Evolutionary conservation across 2,888 invertebrate genomes (phyloP).

Genomic region (Drosophila paramelanica): DNA sequence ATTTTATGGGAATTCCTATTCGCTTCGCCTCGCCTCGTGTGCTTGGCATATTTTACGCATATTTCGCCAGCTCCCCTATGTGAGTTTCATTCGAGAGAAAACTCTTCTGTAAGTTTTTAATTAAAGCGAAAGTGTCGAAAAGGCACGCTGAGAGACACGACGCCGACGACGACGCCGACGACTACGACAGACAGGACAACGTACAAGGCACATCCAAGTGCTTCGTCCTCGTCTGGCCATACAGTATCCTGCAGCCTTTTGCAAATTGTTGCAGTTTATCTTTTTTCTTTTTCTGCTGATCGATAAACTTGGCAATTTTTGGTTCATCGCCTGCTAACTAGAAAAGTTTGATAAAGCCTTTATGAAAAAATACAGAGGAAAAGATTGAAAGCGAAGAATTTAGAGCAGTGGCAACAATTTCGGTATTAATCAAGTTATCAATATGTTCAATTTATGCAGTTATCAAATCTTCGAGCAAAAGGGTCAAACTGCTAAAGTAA

Average conservation of each 20-base stretch:
- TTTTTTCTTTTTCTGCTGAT: constrained; percentile 47
- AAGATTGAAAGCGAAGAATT: constrained; percentile 15
- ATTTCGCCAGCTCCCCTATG: constrained; percentile 34
- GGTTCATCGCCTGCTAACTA: constrained; percentile 62
- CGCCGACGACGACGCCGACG: constrained; percentile 3
- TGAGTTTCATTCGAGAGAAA: constrained; percentile 20
- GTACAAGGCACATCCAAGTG: constrained; percentile 1
- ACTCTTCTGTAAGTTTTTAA: constrained; percentile 74
- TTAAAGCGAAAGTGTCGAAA: constrained; percentile 77
- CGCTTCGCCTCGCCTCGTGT: constrained; percentile 16
- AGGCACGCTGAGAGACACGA: constrained; percentile 56
- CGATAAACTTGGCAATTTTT: constrained; percentile 70
- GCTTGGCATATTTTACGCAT: constrained; percentile 69
- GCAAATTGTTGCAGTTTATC: constrained; percentile 68
- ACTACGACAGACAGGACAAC: constrained; percentile 7
- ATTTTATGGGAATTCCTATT: constrained; percentile 59
- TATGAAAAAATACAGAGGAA: constrained; percentile 8
- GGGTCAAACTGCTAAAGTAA: constrained; percentile 13
- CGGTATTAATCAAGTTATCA: constrained; percentile 62
- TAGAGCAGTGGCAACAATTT: constrained; percentile 25
- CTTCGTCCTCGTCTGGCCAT: constrained; percentile 14
- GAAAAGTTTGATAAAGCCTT: constrained; percentile 51
- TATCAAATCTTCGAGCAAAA: constrained; percentile 31
- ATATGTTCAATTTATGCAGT: constrained; percentile 40
- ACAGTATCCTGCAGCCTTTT: constrained; percentile 30